These are phyloP conservation scores for Epirrhoe tristata DNA, from an alignment of 2,888 invertebrate genomes.

Conservation along the genomic window DNA sequence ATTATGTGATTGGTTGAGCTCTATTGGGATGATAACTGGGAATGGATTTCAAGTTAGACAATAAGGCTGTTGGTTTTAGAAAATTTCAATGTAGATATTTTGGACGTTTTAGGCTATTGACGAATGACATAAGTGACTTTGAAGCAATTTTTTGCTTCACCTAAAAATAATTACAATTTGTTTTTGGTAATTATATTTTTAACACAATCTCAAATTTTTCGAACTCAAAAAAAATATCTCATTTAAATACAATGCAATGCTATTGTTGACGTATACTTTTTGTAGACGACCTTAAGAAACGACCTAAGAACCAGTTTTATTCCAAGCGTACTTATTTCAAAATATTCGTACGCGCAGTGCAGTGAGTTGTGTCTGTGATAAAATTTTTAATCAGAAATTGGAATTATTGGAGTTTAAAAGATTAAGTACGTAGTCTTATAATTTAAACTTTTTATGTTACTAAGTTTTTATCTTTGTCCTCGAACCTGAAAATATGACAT, in stretches of 20 bases:
- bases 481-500: neutral
- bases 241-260: neutral
- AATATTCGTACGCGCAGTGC: neutral
- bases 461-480: neutral
- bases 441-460: neutral
- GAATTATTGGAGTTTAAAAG: neutral
- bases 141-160: too few species aligned
- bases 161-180: too few species aligned
- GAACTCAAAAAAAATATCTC: neutral
- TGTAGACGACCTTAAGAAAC: neutral
- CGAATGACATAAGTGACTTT: too few species aligned
- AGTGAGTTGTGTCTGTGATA: neutral
- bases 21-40: too few species aligned
- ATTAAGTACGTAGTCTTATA: neutral
- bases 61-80: too few species aligned
- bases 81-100: too few species aligned
- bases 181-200: too few species aligned
- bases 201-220: too few species aligned
- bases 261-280: neutral
- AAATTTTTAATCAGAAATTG: neutral
- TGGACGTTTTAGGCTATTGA: too few species aligned
- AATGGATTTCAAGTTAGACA: too few species aligned
- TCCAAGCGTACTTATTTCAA: neutral
- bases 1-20: too few species aligned
- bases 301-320: neutral